Conservation (phyloP, 1,140 invertebrate genomes). For the Spodoptera litura region DNA sequence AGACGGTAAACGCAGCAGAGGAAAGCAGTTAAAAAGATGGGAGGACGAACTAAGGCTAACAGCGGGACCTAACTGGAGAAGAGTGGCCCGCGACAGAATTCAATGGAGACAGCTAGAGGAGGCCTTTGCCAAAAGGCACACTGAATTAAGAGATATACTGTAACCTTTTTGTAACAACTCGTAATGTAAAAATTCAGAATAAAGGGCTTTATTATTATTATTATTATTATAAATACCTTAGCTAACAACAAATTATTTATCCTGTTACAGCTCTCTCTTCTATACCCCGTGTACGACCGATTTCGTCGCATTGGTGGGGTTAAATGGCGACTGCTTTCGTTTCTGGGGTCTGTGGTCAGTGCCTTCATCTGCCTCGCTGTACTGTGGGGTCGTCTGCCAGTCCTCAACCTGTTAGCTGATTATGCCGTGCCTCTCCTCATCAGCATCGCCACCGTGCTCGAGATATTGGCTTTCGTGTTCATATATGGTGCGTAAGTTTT, state of each 20-base stretch:
- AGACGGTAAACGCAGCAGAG: too few species aligned
- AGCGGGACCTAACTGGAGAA: too few species aligned
- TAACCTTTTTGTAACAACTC: too few species aligned
- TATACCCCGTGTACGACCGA: constrained; percentile 73
- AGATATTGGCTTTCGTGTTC: constrained; percentile 71
- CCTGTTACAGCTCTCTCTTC: constrained; percentile 63
- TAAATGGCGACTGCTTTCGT: constrained; percentile 65
- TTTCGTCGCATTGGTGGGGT: constrained; percentile 62
- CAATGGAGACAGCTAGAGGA: too few species aligned
- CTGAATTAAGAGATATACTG: too few species aligned
- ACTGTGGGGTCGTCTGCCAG: constrained; percentile 57
- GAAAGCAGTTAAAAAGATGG: too few species aligned
- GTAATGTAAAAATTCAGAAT: too few species aligned
- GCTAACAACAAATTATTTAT: background rate
- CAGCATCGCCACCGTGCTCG: constrained; percentile 61
- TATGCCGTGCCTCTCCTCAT: constrained; percentile 63
- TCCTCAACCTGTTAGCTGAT: constrained; percentile 64
- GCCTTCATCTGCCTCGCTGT: constrained; percentile 52
- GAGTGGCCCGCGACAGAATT: too few species aligned
- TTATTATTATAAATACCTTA: background rate
- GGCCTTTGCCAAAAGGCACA: too few species aligned
- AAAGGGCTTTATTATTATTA: too few species aligned
- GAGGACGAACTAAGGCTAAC: too few species aligned
- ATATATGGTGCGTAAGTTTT: constrained; percentile 68
- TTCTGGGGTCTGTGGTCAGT: constrained; percentile 58